Evolutionary conservation across 2,888 invertebrate species (phyloP), one percentile per base, ranked within the genome.

Genomic region (Zeuzera pyrina): DNA sequence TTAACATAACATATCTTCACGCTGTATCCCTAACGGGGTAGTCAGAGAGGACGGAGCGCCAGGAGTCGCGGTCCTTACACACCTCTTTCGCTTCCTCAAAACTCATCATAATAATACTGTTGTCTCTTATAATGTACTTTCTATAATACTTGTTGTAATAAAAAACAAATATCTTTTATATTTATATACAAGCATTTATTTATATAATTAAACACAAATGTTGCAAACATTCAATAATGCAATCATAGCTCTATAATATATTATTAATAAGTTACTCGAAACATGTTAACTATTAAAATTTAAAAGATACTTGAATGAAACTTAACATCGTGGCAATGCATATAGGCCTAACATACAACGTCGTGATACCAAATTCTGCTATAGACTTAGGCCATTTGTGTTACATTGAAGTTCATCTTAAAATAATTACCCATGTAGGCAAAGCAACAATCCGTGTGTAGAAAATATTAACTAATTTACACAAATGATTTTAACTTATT

Each of bases 121-220:
- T n/a, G n/a, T n/a, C n/a, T n/a, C n/a, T n/a, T n/a, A n/a, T n/a
- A n/a, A n/a, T n/a, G n/a, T n/a, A n/a, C n/a, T n/a, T n/a, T n/a
- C n/a, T n/a, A n/a, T n/a, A n/a, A n/a, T n/a, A n/a, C n/a, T n/a
- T n/a, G n/a, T n/a, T n/a, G n/a, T n/a, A n/a, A n/a, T n/a, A n/a
- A n/a, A n/a, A n/a, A n/a, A n/a, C n/a, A n/a, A n/a, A n/a, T n/a
- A n/a, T n/a, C n/a, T n/a, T n/a, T n/a, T n/a, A 7, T n/a, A 31
- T 39, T 52, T 79, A 81, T 83, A 74, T 79, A 83, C 78, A 81
- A 83, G 81, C 81, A 65, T 83, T 79, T 81, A 81, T 79, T 78
- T 72, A 72, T 67, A 70, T 74, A 79, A 76, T 73, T 65, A 71
- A 81, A 79, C 77, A 74, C 67, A 83, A 81, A 76, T 42, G 45